These are phyloP conservation scores for Steinernema khuongi DNA, from an alignment of 1,140 invertebrate species.

Conservation along the genomic window DNA sequence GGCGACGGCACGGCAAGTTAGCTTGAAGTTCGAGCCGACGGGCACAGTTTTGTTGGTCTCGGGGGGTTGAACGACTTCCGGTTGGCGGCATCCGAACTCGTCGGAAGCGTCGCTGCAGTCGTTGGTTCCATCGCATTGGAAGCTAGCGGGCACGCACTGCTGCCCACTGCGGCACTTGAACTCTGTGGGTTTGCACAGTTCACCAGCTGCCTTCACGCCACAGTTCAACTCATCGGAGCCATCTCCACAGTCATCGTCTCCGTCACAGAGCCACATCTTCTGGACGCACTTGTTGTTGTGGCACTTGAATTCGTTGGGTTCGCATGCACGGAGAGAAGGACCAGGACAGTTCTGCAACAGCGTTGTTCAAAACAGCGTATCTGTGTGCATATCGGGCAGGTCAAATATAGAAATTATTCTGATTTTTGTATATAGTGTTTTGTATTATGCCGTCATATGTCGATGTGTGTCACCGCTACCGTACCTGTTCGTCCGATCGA, in stretches of 20 bases:
- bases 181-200: conserved; percentile 73
- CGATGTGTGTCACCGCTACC: not conserved
- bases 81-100: conserved; percentile 61
- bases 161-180: conserved; percentile 72
- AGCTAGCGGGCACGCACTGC: conserved; percentile 86
- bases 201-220: conserved; percentile 60
- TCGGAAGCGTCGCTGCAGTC: conserved; percentile 80
- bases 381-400: too few species aligned
- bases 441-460: too few species aligned
- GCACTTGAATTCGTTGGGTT: conserved; percentile 87
- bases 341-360: conserved; percentile 46
- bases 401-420: not conserved
- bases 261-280: conserved; percentile 82
- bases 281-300: conserved; percentile 78
- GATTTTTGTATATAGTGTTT: not conserved
- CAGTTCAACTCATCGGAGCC: conserved; percentile 65
- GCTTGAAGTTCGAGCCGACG: conserved; percentile 69
- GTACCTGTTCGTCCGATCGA: conserved; percentile 68
- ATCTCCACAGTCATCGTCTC: conserved; percentile 85
- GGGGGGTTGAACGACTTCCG: conserved; percentile 56
- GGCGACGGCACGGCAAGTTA: conserved; percentile 80
- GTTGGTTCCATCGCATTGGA: conserved; percentile 80
- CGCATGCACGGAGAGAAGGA: conserved; percentile 65
- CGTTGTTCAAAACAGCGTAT: too few species aligned
- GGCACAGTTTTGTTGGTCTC: conserved; percentile 47